Base-by-base conservation (phyloP, 2,888 invertebrate genomes). In the Leistus spinibarbis region DNA sequence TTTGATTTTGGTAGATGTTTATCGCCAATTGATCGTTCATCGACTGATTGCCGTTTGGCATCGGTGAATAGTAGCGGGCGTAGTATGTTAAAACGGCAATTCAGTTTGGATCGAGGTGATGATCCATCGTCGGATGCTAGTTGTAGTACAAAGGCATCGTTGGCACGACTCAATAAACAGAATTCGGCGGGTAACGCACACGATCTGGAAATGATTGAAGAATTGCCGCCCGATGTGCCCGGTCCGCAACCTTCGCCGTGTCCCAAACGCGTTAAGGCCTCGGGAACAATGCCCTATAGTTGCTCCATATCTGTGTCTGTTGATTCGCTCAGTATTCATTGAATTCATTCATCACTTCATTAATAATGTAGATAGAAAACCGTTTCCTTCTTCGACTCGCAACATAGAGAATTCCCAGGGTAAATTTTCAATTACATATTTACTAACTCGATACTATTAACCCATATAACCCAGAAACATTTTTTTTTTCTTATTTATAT, bases 181-280 rank as follows among this genome's bases (percentile, higher is more conserved):
- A 91, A 91, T 82, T 92, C 91, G 19, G 89, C 89, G 3, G 91
- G 91, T 19, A 90, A 91, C 20, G 90, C 90, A 22, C 88, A 89
- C 80, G 92, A 92, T 83, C 84, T 91, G 79, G 91, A 91, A 81
- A 89, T 91, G 82, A 92, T 92, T 79, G 91, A 91, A 83, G 92
- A 92, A 81, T 88, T 90, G 62, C 89, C 90, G 16, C 82, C 79
- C 75, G 67, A 66, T 54, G 82, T 89, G 19, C 88, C 88, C 5
- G 83, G 84, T 20, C 40, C 40, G 40, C 40, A 40, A 40, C 84
- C 85, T 4, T 85, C 87, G 27, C 79, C 82, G 9, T 77, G 80
- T 24, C 79, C 80, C 53, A 77, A 79, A n/a, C 80, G 82, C 23
- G 77, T 78, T 40, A 78, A 80, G 13, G 78, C 81, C n/a, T n/a